These are phyloP conservation scores for Ispidina lecontei DNA, from an alignment of 2,797 vertebrate species.

Conservation along the genomic window DNA sequence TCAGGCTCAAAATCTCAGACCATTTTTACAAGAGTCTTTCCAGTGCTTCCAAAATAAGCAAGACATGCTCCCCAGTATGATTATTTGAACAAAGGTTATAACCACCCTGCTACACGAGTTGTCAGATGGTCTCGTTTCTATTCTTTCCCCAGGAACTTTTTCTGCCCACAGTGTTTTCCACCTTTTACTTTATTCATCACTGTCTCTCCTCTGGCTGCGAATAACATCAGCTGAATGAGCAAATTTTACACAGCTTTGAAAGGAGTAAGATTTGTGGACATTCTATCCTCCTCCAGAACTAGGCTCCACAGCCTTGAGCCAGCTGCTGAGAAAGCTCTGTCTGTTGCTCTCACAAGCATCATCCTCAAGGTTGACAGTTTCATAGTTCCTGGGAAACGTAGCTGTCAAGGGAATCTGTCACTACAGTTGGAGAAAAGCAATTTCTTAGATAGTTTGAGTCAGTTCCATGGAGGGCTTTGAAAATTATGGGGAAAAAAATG, in stretches of 20 bases:
- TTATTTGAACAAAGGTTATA: not conserved
- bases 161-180: not conserved
- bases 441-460: not conserved
- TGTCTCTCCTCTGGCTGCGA: not conserved
- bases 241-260: not conserved
- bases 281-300: not conserved
- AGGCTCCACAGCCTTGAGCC: not conserved
- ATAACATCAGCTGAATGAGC: not conserved
- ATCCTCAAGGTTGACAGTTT: constrained; percentile 31
- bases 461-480: not conserved
- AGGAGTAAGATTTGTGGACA: not conserved
- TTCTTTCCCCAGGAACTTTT: not conserved
- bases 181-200: not conserved
- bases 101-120: not conserved
- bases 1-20: not conserved
- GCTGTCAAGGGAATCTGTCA: constrained; percentile 33
- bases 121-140: not conserved
- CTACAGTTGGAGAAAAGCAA: not conserved
- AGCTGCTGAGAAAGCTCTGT: constrained; percentile 8
- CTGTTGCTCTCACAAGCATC: not conserved
- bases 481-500: not conserved
- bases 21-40: not conserved
- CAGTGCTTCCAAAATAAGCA: not conserved
- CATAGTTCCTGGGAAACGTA: not conserved
- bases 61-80: not conserved